Evolutionary conservation across 2,113 vertebrate species (phyloP), one percentile per base, ranked within the genome.

Genomic region (Takifugu bimaculatus): DNA sequence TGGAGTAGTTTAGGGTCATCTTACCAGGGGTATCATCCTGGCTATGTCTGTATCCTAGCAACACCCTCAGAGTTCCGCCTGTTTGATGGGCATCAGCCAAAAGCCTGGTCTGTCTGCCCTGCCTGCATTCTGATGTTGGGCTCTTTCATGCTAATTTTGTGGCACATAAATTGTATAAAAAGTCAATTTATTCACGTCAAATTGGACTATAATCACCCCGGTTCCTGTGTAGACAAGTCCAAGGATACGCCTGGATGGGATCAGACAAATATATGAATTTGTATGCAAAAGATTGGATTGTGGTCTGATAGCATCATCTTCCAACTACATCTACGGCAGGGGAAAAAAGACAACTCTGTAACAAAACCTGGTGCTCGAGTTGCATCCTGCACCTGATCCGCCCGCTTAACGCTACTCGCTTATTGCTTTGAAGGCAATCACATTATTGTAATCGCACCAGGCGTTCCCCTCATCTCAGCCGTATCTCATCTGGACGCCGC

Each of bases 11-110:
- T 63, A 48, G 63, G 74, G 68, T 81, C 65, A 74, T 64, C 53
- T 68, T 68, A 26, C 49, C 50, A 60, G 49, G 4, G 53, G 27
- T 55, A 70, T 55, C 62, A 62, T 68, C 47, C 49, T 49, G 44
- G 53, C 64, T 60, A 32, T 68, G 73, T 70, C 51, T 12, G 74
- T 86, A 75, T 83, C 82, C 73, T 80, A 80, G 79, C 82, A 88
- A 88, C 75, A 2, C 48, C 47, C 63, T 26, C 48, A 77, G 60
- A 70, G 71, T 67, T 71, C 68, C 79, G 82, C 79, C 77, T 83
- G 77, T 74, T 72, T 49, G 11, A 49, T 75, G 70, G 77, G 58
- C 51, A 9, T 71, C 20, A 10, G 64, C 70, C 70, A 81, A 77
- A 50, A 5, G 51, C 9, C 26, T 35, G 60, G 49, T 63, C 67